Base-by-base conservation (phyloP, 2,888 invertebrate species). In the Heliconius cydno region DNA sequence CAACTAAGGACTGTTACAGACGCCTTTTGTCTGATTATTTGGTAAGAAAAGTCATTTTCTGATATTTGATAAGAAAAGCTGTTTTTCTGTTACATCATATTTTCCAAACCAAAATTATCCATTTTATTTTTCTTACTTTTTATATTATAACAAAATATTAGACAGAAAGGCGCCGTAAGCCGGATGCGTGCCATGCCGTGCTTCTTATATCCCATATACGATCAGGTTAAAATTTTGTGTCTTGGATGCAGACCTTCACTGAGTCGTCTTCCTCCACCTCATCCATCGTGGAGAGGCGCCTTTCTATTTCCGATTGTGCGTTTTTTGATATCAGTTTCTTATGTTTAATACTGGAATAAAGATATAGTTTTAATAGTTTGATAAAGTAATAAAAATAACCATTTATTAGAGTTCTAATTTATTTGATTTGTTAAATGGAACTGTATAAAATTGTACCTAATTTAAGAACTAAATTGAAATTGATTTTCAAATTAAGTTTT, bases 251-350 rank as follows among this genome's bases (percentile, higher is more conserved):
- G 91, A 95, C 95, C 95, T 95, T 95, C 84, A 90, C 83, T 65
- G 91, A 90, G 85, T 97, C 97, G 84, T 97, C 97, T 90, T 97
- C 98, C 84, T 98, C 98, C 83, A 97, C 97, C 91, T 98, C 98
- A 82, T 96, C 96, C 98, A 98, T 98, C 57, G 97, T 98, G 38
- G 98, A 98, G 67, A 98, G 94, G 82, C 98, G 96, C 86, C 96
- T 95, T 85, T 96, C 96, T 52, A 95, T 92, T 86, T 96, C 96
- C 1, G 95, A 93, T 89, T 95, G 95, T 85, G 96, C 96, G 84
- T 96, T 97, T 90, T 97, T 97, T 82, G 96, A 96, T 73, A 96
- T 95, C 80, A 96, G 92, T 86, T 97, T 97, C 92, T 97, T 97
- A 88, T 96, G 96, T 91, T 97, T 97, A 83, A 94, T 96, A 84